Percentiles rank a stretch among this genome's conserved stretches.
These are phyloP conservation scores for Unio pictorum DNA, from an alignment of 2,888 invertebrate genomes.

Conservation along the genomic window DNA sequence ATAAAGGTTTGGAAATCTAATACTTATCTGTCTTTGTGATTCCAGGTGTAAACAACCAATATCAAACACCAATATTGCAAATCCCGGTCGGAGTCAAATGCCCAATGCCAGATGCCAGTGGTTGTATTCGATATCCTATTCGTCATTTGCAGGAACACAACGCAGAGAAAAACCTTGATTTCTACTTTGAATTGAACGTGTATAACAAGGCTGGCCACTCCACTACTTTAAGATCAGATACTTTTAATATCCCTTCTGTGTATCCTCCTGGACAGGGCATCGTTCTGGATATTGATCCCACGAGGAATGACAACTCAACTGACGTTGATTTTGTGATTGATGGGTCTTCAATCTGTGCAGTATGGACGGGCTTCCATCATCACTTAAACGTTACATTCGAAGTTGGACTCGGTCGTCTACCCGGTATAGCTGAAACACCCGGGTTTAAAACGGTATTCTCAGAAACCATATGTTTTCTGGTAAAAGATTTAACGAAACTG, in stretches of 20 bases:
- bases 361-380: constrained; percentile 15
- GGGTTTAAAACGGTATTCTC: not conserved
- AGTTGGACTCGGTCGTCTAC: constrained; percentile 13
- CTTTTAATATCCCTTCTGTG: constrained; percentile 14
- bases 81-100: too few species aligned
- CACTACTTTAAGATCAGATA: constrained; percentile 11
- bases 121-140: constrained; percentile 12
- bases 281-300: constrained; percentile 13
- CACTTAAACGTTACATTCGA: constrained; percentile 7
- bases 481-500: constrained; percentile 5
- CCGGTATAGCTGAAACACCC: constrained; percentile 3
- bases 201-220: constrained; percentile 35
- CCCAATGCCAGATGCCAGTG: not conserved
- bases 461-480: not conserved
- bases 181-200: constrained; percentile 25
- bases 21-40: too few species aligned
- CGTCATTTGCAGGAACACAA: constrained; percentile 13
- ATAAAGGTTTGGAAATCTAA: too few species aligned
- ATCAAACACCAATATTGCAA: too few species aligned
- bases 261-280: constrained; percentile 15
- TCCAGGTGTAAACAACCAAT: too few species aligned
- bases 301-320: not conserved
- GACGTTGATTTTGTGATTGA: constrained; percentile 13
- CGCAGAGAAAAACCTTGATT: constrained; percentile 9
- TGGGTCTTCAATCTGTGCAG: constrained; percentile 8